phyloP scores from a whole-genome alignment of 2,797 vertebrate species.

The Pangasius sanitwongsei region DNA sequence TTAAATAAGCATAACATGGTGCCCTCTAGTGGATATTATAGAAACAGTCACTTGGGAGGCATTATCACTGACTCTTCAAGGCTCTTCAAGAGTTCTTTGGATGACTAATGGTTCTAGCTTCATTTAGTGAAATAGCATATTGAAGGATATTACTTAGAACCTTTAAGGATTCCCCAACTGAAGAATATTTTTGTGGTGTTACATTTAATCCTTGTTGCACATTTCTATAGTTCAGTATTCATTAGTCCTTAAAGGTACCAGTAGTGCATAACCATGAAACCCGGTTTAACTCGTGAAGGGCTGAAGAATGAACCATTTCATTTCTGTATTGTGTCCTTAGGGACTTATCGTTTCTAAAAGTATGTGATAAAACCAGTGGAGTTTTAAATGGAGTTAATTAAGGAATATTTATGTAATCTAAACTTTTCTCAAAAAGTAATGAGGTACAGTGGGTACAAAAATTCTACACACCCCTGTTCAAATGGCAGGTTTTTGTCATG shows the following conservation, averaged over 20 bases:
- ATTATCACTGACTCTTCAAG: neutral
- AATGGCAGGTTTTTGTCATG: no score
- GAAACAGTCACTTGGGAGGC: neutral
- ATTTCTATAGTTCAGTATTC: neutral
- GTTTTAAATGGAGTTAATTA: neutral
- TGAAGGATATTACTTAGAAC: neutral
- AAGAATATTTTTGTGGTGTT: no score
- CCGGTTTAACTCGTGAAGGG: neutral
- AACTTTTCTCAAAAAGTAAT: neutral
- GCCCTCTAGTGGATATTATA: constrained; percentile 22
- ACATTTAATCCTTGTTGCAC: neutral
- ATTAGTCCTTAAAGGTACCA: neutral
- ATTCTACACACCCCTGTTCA: no score
- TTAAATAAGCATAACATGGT: neutral
- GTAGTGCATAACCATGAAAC: neutral
- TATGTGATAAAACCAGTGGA: neutral
- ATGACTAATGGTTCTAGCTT: no score
- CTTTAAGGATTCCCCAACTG: neutral
- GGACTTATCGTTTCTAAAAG: neutral
- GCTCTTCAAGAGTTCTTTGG: neutral
- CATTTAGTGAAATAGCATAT: neutral
- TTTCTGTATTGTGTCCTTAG: neutral
- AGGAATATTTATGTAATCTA: neutral
- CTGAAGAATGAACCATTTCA: neutral
- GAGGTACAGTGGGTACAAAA: no score